phyloP scores from a whole-genome alignment of 2,888 invertebrate species.

The Zonitis immaculata region DNA sequence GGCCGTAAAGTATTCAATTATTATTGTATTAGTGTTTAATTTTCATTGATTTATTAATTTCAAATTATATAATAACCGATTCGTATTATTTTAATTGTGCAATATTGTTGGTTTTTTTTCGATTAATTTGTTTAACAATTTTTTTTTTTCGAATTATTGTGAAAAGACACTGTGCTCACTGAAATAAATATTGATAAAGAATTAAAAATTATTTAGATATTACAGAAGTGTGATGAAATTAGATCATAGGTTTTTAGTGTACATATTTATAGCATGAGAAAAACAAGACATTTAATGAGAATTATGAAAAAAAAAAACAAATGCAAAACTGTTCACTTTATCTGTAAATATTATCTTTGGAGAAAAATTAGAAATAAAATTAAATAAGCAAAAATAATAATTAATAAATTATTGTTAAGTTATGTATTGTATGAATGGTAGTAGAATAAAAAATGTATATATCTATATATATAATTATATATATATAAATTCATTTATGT shows the following conservation, averaged over 20 bases:
- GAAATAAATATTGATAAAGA: slow-evolving; percentile 34
- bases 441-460: slow-evolving; percentile 34
- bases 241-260: slow-evolving; percentile 39
- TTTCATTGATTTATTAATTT: not conserved
- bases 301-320: slow-evolving; percentile 27
- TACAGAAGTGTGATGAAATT: slow-evolving; percentile 47
- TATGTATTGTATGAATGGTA: slow-evolving; percentile 39
- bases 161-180: slow-evolving; percentile 38
- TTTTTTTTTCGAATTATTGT: slow-evolving; percentile 21
- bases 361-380: no score
- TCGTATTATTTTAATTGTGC: slow-evolving; percentile 25
- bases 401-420: slow-evolving; percentile 36
- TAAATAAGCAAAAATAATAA: slow-evolving; percentile 27
- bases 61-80: not conserved
- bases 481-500: no score
- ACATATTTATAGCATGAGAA: slow-evolving; percentile 35
- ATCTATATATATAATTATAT: slow-evolving; percentile 26
- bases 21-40: not conserved
- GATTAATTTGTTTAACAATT: not conserved
- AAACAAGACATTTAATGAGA: not conserved
- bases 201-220: no score
- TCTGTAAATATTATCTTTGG: slow-evolving; percentile 44
- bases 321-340: slow-evolving; percentile 37
- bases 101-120: slow-evolving; percentile 27
- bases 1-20: not conserved